Base-by-base conservation (phyloP, 2,888 invertebrate species). In the Epinotia demarniana region DNA sequence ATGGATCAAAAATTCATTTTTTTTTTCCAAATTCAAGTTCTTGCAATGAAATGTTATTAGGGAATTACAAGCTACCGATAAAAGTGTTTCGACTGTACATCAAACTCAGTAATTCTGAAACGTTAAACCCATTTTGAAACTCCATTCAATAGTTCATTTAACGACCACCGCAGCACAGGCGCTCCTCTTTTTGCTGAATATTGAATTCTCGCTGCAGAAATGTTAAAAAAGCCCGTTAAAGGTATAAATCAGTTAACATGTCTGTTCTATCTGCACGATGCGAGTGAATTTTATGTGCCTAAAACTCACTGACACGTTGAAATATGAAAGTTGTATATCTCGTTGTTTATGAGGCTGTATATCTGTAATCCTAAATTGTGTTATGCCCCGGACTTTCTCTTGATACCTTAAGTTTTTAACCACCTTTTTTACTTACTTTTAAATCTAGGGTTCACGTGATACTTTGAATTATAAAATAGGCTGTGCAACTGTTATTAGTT, bases 221-320 rank as follows among this genome's bases (percentile, higher is more conserved):
- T 84, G 86, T 86, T 39, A 87, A 87, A 90, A 90, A 89, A 86
- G 88, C 87, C 91, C 92, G 92, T 92, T 91, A 91, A 92, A 89
- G 83, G 85, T 79, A 89, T 93, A 92, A 92, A 92, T 93, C 92
- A 92, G 85, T 85, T 88, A 86, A 85, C 85, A 81, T 85, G 84
- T 85, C 84, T 84, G 86, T 83, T 82, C 82, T 78, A 79, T 84
- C 81, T 82, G 79, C 81, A 80, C 86, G 84, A 87, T 84, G 83
- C 79, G 75, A 80, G 77, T 77, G 84, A 80, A 84, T 87, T 91
- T 91, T 89, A 89, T 88, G 87, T 85, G 85, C 82, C 81, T 85
- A 86, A 84, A 86, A 86, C 79, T 82, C 83, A 86, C 89, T 89
- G 89, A 89, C 90, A 86, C 83, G 84, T 90, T 93, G 93, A 93